These are phyloP conservation scores for Craniophora ligustri DNA, from an alignment of 2,888 invertebrate species.

Conservation along the genomic window DNA sequence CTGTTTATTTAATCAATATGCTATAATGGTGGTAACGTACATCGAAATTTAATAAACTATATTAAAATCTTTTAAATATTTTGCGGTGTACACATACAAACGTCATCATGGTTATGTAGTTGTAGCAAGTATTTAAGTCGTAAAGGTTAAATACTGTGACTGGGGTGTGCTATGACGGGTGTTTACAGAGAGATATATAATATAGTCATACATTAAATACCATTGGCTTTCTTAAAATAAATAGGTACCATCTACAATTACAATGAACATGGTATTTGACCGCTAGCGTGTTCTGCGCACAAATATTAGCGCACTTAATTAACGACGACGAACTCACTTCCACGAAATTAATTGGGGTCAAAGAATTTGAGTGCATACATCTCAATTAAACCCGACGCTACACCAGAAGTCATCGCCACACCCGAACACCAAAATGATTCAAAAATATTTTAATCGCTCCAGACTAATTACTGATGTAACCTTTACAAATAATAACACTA, in stretches of 20 bases:
- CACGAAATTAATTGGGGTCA: conserved; percentile 87
- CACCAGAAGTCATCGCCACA: conserved; percentile 65
- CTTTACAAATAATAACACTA: conserved; percentile 53
- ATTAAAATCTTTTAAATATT: no score
- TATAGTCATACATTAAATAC: conserved; percentile 31
- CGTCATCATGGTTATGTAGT: no score
- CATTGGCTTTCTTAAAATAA: no score
- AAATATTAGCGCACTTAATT: conserved; percentile 84
- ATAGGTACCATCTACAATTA: conserved; percentile 56
- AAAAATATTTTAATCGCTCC: conserved; percentile 42
- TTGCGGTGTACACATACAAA: no score
- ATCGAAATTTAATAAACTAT: no score
- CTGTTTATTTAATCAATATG: no score
- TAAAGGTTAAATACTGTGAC: no score
- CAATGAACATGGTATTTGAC: conserved; percentile 63
- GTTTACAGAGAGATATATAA: neutral
- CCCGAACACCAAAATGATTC: conserved; percentile 49
- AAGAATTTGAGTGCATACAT: conserved; percentile 85
- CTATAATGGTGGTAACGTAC: no score
- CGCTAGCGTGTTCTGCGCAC: conserved; percentile 68
- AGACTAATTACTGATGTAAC: conserved; percentile 38
- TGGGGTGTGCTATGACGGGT: no score
- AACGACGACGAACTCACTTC: conserved; percentile 81
- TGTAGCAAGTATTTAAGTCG: no score
- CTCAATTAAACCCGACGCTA: conserved; percentile 80